phyloP scores from a whole-genome alignment of 2,113 vertebrate genomes.

The Aix galericulata region DNA sequence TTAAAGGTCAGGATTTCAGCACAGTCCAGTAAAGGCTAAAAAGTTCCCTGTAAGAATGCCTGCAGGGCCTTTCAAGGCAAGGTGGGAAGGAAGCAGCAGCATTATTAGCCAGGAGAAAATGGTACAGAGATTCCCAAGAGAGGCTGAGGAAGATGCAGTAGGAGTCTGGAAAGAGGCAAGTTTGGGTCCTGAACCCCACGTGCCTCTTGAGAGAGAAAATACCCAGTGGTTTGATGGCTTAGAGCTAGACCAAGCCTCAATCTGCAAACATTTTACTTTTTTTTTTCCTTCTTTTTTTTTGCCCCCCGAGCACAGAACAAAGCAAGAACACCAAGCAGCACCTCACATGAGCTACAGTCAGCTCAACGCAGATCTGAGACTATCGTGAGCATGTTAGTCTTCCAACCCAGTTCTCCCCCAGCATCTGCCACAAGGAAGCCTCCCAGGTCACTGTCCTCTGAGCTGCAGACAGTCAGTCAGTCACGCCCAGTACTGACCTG shows the following conservation, averaged over 20 bases:
- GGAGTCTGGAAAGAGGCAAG: background rate
- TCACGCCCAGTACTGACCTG: constrained; percentile 1
- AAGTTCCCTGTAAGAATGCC: background rate
- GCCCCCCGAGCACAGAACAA: background rate
- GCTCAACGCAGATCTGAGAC: constrained; percentile 36
- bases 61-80: background rate
- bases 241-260: background rate
- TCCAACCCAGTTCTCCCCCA: background rate
- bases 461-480: background rate
- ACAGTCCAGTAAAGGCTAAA: background rate
- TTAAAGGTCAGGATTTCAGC: constrained; percentile 62
- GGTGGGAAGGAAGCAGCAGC: background rate
- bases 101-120: background rate
- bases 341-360: background rate
- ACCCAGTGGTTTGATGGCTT: background rate
- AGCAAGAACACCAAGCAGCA: background rate
- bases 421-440: background rate
- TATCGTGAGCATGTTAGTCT: background rate
- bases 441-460: background rate
- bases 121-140: background rate
- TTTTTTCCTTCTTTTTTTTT: background rate
- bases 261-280: background rate
- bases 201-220: background rate
- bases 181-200: background rate
- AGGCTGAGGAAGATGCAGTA: background rate